Percentiles rank a stretch among this genome's conserved stretches.
phyloP scores from a whole-genome alignment of 2,113 vertebrate species.

The Tringa solitaria region DNA sequence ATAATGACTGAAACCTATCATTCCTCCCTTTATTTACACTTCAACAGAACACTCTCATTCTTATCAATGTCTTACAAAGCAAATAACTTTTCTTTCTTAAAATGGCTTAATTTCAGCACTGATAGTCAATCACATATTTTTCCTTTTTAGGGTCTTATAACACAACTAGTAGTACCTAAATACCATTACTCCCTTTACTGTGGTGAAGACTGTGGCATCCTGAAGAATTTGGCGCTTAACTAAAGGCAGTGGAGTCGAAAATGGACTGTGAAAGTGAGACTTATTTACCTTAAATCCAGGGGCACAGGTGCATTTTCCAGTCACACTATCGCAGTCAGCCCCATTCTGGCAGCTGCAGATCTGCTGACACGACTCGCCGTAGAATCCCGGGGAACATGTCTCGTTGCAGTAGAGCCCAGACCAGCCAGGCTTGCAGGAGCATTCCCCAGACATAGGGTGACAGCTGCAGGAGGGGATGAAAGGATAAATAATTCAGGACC shows the following conservation, averaged over 20 bases:
- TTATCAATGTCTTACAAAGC: neutral
- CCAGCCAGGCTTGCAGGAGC: constrained; percentile 89
- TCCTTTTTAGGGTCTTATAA: neutral
- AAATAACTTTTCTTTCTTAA: neutral
- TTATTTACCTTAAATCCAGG: constrained; percentile 91
- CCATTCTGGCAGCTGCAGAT: constrained; percentile 94
- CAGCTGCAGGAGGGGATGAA: constrained; percentile 83
- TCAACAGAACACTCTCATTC: neutral
- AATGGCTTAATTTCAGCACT: neutral
- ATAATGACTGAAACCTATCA: neutral
- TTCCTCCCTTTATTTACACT: neutral
- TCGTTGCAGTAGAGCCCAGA: constrained; percentile 97
- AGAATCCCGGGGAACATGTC: constrained; percentile 91
- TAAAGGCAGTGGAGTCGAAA: neutral
- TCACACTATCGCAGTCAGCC: constrained; percentile 92
- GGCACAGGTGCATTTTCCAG: constrained; percentile 89
- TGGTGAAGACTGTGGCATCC: neutral
- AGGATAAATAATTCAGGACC: constrained; percentile 60
- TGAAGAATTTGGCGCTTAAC: neutral
- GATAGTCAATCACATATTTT: neutral
- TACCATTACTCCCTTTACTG: neutral
- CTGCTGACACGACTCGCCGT: constrained; percentile 87
- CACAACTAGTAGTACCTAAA: neutral
- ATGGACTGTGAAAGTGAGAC: neutral
- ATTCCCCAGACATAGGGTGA: constrained; percentile 96